A percentile compares a stretch with the other conserved stretches of the same genome.
phyloP scores from a whole-genome alignment of 2,113 vertebrate genomes.

The Otolemur garnettii region DNA sequence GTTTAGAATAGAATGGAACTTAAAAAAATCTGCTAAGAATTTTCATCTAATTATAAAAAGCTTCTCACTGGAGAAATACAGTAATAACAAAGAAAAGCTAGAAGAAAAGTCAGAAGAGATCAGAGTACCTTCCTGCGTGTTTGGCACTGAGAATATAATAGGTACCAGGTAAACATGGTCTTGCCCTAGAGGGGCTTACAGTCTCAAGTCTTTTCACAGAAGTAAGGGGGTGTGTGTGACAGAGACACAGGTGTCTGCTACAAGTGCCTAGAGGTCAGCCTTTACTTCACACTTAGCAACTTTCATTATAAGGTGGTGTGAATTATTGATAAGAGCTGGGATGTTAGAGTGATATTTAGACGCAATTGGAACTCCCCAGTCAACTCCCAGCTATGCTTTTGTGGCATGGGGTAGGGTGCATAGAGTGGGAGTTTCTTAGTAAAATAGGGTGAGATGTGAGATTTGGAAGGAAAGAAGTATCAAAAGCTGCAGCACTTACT shows the following conservation, averaged over 20 bases:
- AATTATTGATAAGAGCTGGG: background rate
- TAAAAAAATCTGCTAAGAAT: background rate
- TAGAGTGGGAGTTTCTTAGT: background rate
- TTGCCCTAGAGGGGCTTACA: background rate
- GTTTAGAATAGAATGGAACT: background rate
- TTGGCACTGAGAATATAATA: background rate
- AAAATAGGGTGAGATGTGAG: background rate
- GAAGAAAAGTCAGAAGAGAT: background rate
- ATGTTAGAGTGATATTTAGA: background rate
- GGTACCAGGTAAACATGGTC: background rate
- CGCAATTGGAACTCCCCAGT: background rate
- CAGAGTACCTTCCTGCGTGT: background rate
- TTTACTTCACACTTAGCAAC: background rate
- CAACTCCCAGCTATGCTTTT: background rate
- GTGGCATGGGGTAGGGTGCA: background rate
- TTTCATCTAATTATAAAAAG: background rate
- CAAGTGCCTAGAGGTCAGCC: background rate
- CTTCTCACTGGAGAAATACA: background rate
- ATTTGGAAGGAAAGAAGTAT: background rate
- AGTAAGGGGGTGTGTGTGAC: background rate
- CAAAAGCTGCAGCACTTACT: conserved; percentile 88
- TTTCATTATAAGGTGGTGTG: background rate
- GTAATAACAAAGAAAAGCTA: background rate
- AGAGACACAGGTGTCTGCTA: background rate
- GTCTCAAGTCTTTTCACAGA: background rate